Conservation (phyloP, 1,140 invertebrate species). For the Kradibia gibbosae region DNA sequence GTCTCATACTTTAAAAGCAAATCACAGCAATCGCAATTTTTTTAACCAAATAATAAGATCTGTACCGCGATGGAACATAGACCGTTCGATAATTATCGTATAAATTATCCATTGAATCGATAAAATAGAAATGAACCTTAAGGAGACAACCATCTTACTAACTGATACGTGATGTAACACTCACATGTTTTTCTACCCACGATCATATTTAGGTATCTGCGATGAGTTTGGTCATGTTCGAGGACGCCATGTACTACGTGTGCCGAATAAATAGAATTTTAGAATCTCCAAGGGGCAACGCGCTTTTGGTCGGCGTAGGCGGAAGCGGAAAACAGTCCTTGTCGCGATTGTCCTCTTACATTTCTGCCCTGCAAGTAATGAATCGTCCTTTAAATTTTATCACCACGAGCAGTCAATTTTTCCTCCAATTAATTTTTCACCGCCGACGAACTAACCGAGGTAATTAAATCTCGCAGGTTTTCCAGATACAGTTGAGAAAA, state of each 20-base stretch:
- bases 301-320: conserved; percentile 92
- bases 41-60: no score
- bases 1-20: no score
- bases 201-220: conserved; percentile 78
- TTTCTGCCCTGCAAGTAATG: conserved; percentile 87
- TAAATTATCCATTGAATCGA: no score
- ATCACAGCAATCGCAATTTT: no score
- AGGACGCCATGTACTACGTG: conserved; percentile 94
- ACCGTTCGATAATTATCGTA: no score
- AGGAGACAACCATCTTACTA: no score
- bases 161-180: no score
- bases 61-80: no score
- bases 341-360: conserved; percentile 88
- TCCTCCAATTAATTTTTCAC: not conserved
- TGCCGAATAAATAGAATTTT: conserved; percentile 94
- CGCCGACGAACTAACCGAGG: no score
- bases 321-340: conserved; percentile 94
- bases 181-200: not conserved
- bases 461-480: conserved; percentile 61
- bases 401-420: no score
- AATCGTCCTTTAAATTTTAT: not conserved
- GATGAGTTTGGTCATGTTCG: conserved; percentile 96
- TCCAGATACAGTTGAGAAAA: conserved; percentile 90
- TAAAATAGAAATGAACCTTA: no score
- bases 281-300: conserved; percentile 92